Conservation (phyloP, 2,113 vertebrate genomes). For the Pygoscelis adeliae region DNA sequence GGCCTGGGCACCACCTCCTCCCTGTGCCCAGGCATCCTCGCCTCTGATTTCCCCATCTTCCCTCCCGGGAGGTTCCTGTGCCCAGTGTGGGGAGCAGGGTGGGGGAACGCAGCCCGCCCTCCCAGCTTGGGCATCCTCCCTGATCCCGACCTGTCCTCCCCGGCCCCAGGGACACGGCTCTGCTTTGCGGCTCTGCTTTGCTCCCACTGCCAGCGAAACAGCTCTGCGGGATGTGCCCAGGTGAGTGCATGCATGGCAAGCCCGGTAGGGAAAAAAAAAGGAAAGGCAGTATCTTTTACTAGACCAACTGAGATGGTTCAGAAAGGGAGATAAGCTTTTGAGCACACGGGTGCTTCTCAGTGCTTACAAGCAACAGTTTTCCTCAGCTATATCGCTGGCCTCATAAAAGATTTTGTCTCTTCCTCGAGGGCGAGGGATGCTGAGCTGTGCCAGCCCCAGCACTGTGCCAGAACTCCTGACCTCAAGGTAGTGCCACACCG, state of each 20-base stretch:
- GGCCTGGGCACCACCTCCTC: not conserved
- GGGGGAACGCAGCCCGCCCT: rapidly evolving
- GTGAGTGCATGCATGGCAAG: rapidly evolving
- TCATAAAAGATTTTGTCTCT: not conserved
- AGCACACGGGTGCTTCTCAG: not conserved
- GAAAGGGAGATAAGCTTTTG: not conserved
- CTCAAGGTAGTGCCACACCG: rapidly evolving
- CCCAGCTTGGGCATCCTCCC: not conserved
- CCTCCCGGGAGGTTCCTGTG: not conserved
- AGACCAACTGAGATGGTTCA: not conserved
- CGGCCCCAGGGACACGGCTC: rapidly evolving
- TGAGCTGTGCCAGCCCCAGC: not conserved
- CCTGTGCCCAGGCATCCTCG: not conserved
- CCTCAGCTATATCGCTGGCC: rapidly evolving
- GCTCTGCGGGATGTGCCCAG: not conserved
- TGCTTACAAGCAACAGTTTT: not conserved
- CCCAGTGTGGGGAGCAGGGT: not conserved
- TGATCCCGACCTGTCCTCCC: rapidly evolving
- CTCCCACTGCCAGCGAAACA: not conserved
- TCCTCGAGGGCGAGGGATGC: not conserved
- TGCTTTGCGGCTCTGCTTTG: not conserved
- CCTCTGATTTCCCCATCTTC: not conserved
- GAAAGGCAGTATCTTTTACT: not conserved
- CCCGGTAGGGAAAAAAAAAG: no score
- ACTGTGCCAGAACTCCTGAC: rapidly evolving